Conservation (phyloP, 2,888 invertebrate species). For the Bhutanitis thaidina region DNA sequence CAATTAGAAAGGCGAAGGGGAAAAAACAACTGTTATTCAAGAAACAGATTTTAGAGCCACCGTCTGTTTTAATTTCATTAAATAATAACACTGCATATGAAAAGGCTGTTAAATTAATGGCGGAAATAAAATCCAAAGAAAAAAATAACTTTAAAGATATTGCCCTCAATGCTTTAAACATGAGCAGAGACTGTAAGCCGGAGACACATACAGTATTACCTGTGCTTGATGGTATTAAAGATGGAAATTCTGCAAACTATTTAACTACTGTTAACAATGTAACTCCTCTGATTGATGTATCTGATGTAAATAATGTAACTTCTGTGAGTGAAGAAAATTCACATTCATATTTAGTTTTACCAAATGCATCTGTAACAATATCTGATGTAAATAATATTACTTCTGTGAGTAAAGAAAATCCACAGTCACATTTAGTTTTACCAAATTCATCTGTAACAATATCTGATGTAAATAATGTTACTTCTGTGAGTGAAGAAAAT, state of each 20-base stretch:
- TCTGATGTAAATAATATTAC: no score
- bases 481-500: no score
- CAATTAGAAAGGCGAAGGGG: constrained; percentile 25
- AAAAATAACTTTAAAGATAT: constrained; percentile 19
- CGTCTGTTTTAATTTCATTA: constrained; percentile 32
- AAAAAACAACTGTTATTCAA: constrained; percentile 28
- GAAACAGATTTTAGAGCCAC: constrained; percentile 22
- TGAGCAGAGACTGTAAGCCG: constrained; percentile 1
- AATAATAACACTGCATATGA: constrained; percentile 52
- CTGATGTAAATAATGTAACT: no score
- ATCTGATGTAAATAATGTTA: no score
- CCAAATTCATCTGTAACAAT: no score
- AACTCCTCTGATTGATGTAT: not conserved
- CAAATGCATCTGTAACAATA: no score
- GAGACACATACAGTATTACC: constrained; percentile 5
- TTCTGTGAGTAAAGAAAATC: no score
- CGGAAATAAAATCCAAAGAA: constrained; percentile 44
- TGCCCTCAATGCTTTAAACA: not conserved
- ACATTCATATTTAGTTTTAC: no score
- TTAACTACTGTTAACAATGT: not conserved
- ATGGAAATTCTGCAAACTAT: not conserved
- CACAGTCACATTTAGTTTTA: no score
- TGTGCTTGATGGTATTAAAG: constrained; percentile 6
- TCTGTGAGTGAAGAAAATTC: no score
- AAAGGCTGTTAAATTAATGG: constrained; percentile 54